Conservation (phyloP, 2,797 vertebrate genomes). For the Macropodus opercularis region DNA sequence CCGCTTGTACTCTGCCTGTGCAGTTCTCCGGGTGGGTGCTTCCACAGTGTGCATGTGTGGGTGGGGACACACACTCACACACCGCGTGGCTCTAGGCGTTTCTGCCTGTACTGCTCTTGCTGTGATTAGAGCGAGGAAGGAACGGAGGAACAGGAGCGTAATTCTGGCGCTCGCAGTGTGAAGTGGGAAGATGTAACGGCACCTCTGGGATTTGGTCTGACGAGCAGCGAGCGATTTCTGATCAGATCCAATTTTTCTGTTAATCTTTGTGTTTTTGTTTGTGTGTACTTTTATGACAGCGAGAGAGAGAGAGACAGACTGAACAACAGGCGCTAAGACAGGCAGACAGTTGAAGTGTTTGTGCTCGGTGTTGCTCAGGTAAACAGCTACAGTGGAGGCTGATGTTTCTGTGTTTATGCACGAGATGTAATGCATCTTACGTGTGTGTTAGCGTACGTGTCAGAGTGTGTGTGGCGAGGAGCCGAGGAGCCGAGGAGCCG, state of each 20-base stretch:
- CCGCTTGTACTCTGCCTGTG: conserved; percentile 48
- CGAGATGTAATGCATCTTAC: conserved; percentile 17
- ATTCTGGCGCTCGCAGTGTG: conserved; percentile 67
- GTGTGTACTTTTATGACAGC: conserved; percentile 26
- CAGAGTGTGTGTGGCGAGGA: conserved; percentile 20
- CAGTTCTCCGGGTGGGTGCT: conserved; percentile 64
- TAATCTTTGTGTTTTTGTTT: conserved; percentile 63
- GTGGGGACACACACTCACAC: conserved; percentile 24
- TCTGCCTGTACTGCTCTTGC: conserved; percentile 61
- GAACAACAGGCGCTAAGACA: conserved; percentile 3
- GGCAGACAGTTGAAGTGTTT: conserved; percentile 12
- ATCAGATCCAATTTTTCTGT: conserved; percentile 63
- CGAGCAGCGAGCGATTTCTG: conserved; percentile 49
- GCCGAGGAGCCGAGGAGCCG: conserved; percentile 48
- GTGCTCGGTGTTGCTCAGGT: conserved; percentile 20
- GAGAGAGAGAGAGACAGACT: conserved; percentile 4
- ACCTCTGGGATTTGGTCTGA: conserved; percentile 71
- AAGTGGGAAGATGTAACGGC: conserved; percentile 70
- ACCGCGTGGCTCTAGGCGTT: conserved; percentile 59
- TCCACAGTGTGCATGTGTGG: conserved; percentile 34
- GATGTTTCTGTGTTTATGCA: conserved; percentile 7
- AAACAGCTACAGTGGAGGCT: conserved; percentile 22
- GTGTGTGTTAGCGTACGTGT: conserved; percentile 21
- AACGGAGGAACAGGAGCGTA: conserved; percentile 58
- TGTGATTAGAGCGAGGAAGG: conserved; percentile 72